These are phyloP conservation scores for Creontiades dilutus DNA, from an alignment of 2,888 invertebrate species.

Conservation along the genomic window DNA sequence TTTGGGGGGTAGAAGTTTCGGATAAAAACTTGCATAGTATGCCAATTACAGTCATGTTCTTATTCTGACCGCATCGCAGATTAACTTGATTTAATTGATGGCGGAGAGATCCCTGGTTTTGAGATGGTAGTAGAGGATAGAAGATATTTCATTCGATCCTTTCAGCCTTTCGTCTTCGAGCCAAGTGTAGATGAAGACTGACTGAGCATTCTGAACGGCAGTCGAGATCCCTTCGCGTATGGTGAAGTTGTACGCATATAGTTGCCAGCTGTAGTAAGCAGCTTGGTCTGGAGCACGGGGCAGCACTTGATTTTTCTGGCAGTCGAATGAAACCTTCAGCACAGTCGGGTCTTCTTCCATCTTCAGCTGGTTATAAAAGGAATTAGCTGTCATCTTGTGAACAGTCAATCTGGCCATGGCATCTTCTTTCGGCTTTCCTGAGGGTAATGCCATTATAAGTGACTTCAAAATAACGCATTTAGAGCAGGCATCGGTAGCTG, in stretches of 20 bases:
- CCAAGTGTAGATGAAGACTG: constrained; percentile 71
- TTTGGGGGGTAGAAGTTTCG: constrained; percentile 63
- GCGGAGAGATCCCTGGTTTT: neutral
- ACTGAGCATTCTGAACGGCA: neutral
- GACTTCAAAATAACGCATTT: constrained; percentile 20
- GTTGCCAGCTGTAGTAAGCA: neutral
- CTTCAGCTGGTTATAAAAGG: constrained; percentile 51
- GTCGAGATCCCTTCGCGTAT: neutral
- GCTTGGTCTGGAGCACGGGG: constrained; percentile 44
- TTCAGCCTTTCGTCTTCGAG: constrained; percentile 61
- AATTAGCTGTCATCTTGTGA: constrained; percentile 37
- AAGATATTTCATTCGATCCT: constrained; percentile 70
- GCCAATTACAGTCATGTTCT: constrained; percentile 73
- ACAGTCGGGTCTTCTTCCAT: neutral
- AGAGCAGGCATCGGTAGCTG: constrained; percentile 73
- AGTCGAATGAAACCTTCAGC: constrained; percentile 63
- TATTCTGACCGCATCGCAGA: constrained; percentile 73
- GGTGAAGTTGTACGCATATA: neutral
- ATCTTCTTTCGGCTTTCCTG: constrained; percentile 31
- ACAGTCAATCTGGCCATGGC: constrained; percentile 15
- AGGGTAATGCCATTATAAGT: neutral
- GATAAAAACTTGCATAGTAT: constrained; percentile 71
- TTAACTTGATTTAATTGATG: constrained; percentile 68
- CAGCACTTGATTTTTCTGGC: constrained; percentile 65
- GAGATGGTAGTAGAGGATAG: constrained; percentile 62